Conservation (phyloP, 2,888 invertebrate genomes). For the Ornithoptera priamus region DNA sequence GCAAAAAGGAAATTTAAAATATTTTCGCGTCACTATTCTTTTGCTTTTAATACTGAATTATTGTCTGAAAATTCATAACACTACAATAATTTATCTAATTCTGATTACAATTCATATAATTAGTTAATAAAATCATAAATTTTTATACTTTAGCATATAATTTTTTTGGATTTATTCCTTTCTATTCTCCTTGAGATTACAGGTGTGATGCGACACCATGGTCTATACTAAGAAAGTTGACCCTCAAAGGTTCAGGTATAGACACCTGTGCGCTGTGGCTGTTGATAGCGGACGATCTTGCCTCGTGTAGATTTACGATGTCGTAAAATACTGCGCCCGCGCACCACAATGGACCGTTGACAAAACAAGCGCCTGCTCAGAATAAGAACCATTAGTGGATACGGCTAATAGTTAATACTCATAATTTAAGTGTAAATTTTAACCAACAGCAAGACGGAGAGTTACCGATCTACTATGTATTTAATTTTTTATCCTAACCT, state of each 20-base stretch:
- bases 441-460: no score
- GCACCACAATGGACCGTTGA: slow-evolving; percentile 55
- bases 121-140: no score
- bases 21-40: no score
- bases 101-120: no score
- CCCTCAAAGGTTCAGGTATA: slow-evolving; percentile 30
- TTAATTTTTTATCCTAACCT: no score
- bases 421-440: neutral
- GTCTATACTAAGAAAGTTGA: slow-evolving; percentile 6
- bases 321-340: slow-evolving; percentile 62
- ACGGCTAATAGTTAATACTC: slow-evolving; percentile 5
- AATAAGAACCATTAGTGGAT: slow-evolving; percentile 37
- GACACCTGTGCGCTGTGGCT: slow-evolving; percentile 53
- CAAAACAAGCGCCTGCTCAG: slow-evolving; percentile 49
- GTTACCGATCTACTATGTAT: no score
- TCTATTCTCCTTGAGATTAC: neutral
- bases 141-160: no score
- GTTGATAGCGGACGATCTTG: slow-evolving; percentile 59
- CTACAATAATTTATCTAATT: no score
- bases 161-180: no score
- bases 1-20: no score
- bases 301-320: slow-evolving; percentile 62
- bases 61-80: no score
- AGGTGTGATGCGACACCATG: neutral
- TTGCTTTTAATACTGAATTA: no score